phyloP scores from a whole-genome alignment of 2,888 invertebrate species.

The Phragmatobia fuliginosa region DNA sequence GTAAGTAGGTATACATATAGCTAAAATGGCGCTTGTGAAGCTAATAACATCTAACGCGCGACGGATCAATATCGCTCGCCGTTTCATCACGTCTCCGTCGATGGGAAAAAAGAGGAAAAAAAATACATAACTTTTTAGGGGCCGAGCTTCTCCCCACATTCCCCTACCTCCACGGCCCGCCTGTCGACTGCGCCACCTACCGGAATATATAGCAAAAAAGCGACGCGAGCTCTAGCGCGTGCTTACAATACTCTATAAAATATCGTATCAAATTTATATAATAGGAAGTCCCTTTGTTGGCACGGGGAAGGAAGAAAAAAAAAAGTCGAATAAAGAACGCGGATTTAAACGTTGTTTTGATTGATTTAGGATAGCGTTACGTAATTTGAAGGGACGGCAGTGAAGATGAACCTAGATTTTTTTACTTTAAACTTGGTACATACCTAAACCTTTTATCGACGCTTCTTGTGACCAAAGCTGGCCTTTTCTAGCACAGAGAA shows the following conservation, averaged over 20 bases:
- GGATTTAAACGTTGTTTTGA: slow-evolving; percentile 65
- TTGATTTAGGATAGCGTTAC: slow-evolving; percentile 55
- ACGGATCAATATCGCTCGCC: slow-evolving; percentile 82
- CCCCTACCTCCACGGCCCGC: slow-evolving; percentile 51
- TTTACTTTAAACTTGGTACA: not conserved
- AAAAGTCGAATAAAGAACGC: slow-evolving; percentile 67
- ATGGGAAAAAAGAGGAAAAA: slow-evolving; percentile 85
- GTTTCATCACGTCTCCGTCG: slow-evolving; percentile 85
- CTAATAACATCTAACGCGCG: slow-evolving; percentile 52
- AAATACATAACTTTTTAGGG: slow-evolving; percentile 87
- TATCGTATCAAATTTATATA: slow-evolving; percentile 84
- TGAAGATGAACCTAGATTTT: not conserved
- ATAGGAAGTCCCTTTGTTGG: slow-evolving; percentile 76
- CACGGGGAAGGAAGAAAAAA: slow-evolving; percentile 67
- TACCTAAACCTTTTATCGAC: not conserved
- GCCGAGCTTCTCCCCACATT: slow-evolving; percentile 70
- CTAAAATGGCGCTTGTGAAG: slow-evolving; percentile 26
- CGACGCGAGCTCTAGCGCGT: slow-evolving; percentile 73
- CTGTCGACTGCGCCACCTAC: slow-evolving; percentile 60
- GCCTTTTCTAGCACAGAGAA: too few species aligned
- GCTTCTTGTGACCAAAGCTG: too few species aligned
- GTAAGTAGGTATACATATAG: slow-evolving; percentile 18
- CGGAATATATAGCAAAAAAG: slow-evolving; percentile 75
- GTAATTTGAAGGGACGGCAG: slow-evolving; percentile 25
- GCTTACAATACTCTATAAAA: slow-evolving; percentile 78